phyloP scores from a whole-genome alignment of 2,113 vertebrate species.

The Arenaria interpres region DNA sequence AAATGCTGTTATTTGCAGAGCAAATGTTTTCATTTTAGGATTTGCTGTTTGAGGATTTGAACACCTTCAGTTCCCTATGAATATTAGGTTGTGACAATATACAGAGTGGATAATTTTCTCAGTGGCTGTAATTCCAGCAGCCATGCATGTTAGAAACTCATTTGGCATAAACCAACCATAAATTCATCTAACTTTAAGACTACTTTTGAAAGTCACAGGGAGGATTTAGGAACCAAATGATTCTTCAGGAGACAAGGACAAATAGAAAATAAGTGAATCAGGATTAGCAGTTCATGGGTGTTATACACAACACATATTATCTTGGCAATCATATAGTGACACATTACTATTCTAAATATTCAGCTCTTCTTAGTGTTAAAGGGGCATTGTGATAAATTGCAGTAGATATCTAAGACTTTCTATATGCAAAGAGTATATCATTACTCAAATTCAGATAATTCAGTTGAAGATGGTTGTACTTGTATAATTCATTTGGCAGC shows the following conservation, averaged over 20 bases:
- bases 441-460: neutral
- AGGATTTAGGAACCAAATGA: neutral
- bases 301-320: neutral
- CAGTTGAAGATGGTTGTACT: neutral
- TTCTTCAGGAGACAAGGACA: constrained; percentile 1
- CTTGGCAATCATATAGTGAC: neutral
- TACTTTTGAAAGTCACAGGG: constrained; percentile 9
- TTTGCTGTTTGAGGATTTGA: constrained; percentile 3
- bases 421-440: neutral
- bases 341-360: constrained; percentile 24
- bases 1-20: constrained; percentile 12
- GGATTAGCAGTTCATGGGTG: neutral
- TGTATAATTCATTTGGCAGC: neutral
- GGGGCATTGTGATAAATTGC: neutral
- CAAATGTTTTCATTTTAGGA: constrained; percentile 30
- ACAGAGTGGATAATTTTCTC: constrained; percentile 9
- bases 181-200: neutral
- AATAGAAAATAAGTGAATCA: constrained; percentile 6
- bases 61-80: neutral
- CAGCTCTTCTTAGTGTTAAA: neutral
- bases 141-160: neutral
- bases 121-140: neutral
- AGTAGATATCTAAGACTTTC: neutral
- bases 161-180: neutral
- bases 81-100: constrained; percentile 17